These are phyloP conservation scores for Elysia crispata DNA, from an alignment of 2,888 invertebrate genomes.

Conservation along the genomic window DNA sequence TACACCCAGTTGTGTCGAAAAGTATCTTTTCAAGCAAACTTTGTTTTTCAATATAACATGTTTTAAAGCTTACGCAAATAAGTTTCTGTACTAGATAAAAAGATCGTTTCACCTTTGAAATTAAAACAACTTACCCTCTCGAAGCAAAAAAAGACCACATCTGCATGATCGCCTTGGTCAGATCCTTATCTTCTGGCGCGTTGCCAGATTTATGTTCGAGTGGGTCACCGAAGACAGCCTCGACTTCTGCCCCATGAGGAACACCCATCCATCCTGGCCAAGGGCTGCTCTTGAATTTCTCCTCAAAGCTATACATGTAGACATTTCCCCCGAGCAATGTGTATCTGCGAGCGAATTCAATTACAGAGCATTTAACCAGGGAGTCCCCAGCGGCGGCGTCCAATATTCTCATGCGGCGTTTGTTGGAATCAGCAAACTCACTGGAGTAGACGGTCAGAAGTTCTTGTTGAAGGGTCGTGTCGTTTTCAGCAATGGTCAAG, in stretches of 20 bases:
- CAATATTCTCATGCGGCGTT: no score
- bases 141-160: conserved; percentile 97
- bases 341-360: conserved; percentile 86
- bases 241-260: conserved; percentile 74
- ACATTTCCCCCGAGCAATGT: conserved; percentile 33
- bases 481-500: neutral
- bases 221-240: conserved; percentile 72
- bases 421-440: conserved; percentile 85
- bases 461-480: conserved; percentile 79
- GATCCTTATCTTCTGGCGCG: conserved; percentile 88
- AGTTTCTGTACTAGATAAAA: no score
- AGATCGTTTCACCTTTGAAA: no score
- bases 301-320: conserved; percentile 68
- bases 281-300: conserved; percentile 62
- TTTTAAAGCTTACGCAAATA: no score
- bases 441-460: conserved; percentile 86
- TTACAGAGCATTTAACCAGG: conserved; percentile 95
- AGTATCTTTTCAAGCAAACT: no score
- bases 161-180: conserved; percentile 91
- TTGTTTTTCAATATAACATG: no score
- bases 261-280: conserved; percentile 74
- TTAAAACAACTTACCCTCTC: conserved; percentile 90
- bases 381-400: conserved; percentile 88
- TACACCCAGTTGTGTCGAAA: no score
- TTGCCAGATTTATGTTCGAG: conserved; percentile 82